Base-by-base conservation (phyloP, 2,888 invertebrate species). In the Choreutis nemorana region DNA sequence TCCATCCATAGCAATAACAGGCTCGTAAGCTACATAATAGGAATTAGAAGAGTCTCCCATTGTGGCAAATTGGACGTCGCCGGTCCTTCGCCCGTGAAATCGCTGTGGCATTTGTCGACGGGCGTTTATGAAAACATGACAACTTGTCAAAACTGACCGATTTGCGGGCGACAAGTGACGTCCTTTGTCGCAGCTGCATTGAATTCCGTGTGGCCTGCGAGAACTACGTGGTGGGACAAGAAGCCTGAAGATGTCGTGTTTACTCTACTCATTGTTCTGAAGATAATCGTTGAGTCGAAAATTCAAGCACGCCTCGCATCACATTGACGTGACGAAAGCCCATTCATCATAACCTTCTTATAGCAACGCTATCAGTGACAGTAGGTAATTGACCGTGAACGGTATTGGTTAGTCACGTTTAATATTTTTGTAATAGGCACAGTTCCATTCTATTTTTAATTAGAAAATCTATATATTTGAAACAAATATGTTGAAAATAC, bases 71-170 rank as follows among this genome's bases (percentile, higher is more conserved):
- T 75, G 67, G 71, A 56, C 60, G 26, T 32, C 16, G 21, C 25
- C 26, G 52, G 66, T 55, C 58, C 55, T 55, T 59, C 58, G 55
- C 36, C 63, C 66, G 61, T 68, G 53, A 70, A 71, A 70, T 65
- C 49, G 48, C 52, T 54, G 47, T 53, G 48, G 53, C 53, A 55
- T 60, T 55, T 65, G 67, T 67, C 63, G 62, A 55, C 63, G 57
- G 64, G 58, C 71, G 70, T 71, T 64, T 65, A 70, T 67, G 75
- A 75, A 71, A 77, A 77, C 77, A 75, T 71, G 75, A 75, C 72
- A 62, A 73, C 61, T 57, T 75, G 77, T 77, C 77, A 77, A 68
- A 77, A 77, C 75, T 72, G 71, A 67, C 65, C 67, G 71, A 68
- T 71, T 71, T 51, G 70, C 59, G 55, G 62, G 56, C 61, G 67